Conservation (phyloP, 2,113 vertebrate species). For the Nothobranchius furzeri region DNA sequence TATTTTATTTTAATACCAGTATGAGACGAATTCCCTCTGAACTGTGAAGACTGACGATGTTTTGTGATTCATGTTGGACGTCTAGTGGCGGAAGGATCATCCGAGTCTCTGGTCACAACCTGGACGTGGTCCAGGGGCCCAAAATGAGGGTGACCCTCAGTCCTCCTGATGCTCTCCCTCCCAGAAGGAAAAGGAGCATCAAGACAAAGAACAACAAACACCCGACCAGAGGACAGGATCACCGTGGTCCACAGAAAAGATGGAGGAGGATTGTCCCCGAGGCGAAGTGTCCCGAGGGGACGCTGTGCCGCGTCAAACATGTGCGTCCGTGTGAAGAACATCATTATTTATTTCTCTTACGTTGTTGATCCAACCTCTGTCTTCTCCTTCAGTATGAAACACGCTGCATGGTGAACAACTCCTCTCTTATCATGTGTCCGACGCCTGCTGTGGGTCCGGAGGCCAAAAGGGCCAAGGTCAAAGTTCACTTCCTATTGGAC, state of each 20-base stretch:
- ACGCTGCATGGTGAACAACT: conserved; percentile 85
- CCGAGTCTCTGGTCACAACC: conserved; percentile 86
- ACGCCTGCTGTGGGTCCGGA: conserved; percentile 86
- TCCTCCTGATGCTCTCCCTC: conserved; percentile 67
- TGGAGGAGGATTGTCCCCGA: conserved; percentile 84
- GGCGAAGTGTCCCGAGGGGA: conserved; percentile 75
- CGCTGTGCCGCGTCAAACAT: conserved; percentile 81
- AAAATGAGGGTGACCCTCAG: conserved; percentile 88
- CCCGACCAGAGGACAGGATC: conserved; percentile 2
- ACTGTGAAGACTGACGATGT: not conserved
- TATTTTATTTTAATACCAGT: no score
- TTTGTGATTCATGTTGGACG: not conserved
- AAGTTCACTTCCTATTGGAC: conserved; percentile 91
- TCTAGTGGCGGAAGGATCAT: conserved; percentile 90
- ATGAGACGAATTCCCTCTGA: no score
- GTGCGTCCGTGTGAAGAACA: conserved; percentile 44
- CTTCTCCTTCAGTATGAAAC: conserved; percentile 82
- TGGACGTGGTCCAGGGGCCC: conserved; percentile 92
- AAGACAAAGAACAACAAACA: conserved; percentile 21
- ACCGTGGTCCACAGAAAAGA: conserved; percentile 59
- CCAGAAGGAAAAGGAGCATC: conserved; percentile 52
- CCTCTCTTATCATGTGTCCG: conserved; percentile 86
- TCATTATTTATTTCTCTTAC: not conserved
- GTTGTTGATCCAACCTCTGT: not conserved
- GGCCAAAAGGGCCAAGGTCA: conserved; percentile 74